Evolutionary conservation across 2,797 vertebrate genomes (phyloP), one percentile per base, ranked within the genome.

Genomic region (Typhlichthys eigenmanni): DNA sequence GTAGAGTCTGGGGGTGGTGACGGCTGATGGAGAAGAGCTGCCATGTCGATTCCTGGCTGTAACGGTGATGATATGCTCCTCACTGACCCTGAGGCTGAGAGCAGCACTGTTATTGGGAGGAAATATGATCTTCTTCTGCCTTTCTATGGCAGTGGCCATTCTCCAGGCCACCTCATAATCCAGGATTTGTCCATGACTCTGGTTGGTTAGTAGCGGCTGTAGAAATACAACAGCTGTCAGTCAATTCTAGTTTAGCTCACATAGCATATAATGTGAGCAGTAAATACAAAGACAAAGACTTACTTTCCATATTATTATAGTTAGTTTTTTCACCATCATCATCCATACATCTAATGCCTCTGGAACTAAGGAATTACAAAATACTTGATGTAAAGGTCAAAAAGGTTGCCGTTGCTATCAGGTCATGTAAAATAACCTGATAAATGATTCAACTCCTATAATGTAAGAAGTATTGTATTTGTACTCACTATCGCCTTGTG

Each of bases 271-370:
- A 6, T 38, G 34, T 8, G 7, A 38, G 7, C 5, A 38, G 7
- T 2, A 38, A 38, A 38, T 5, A 8, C 6, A 43, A 24, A 24
- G 24, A 24, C 24, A 24, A 24, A 24, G 2, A 81, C 85, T 75
- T 74, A 93, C 92, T 65, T 90, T 92, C 91, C 91, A 93, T 3
- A 74, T 4, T 4, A 90, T 69, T 5, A 66, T 7, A 2, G 46
- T 65, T 13, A 74, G 60, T 16, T 70, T 49, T 13, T 29, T 14
- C 19, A 60, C 55, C 57, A 14, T 58, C 43, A 84, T 63, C 75
- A 87, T 85, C 92, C 92, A 93, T 4, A 92, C 68, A 58, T 93
- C 87, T 1, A 89, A 72, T 49, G 82, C 69, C 63, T 88, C 87
- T 75, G 92, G 90, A 76, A 87, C 92, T 93, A 49, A n/a, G 46